These are phyloP conservation scores for Siderastrea siderea DNA, from an alignment of 92 coral and sea anemone species.

Conservation along the genomic window DNA sequence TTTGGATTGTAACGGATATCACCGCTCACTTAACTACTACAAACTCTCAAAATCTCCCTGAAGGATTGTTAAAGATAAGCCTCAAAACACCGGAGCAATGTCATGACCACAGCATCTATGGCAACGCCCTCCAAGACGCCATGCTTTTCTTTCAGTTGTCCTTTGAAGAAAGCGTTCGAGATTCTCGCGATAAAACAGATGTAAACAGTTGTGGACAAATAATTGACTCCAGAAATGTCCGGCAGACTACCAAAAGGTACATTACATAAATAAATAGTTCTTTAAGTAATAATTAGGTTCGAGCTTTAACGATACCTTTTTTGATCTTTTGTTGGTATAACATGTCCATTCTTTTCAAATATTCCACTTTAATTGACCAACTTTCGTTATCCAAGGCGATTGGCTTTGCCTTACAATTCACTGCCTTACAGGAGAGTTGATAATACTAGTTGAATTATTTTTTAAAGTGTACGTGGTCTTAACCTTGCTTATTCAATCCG, in stretches of 20 bases:
- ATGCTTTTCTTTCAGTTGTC: constrained; percentile 5
- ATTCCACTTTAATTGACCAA: too few species aligned
- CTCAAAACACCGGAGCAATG: background rate
- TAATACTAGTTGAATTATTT: too few species aligned
- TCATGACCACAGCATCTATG: constrained; percentile 3
- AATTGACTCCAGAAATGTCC: background rate
- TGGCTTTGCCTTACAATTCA: too few species aligned
- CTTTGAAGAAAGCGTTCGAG: constrained; percentile 9
- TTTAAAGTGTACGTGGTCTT: too few species aligned
- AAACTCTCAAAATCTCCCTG: constrained; percentile 22
- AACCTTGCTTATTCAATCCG: too few species aligned
- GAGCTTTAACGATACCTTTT: too few species aligned
- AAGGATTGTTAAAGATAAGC: constrained; percentile 52
- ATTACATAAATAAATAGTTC: background rate
- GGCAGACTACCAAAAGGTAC: constrained; percentile 16
- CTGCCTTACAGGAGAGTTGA: too few species aligned
- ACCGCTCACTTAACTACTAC: background rate
- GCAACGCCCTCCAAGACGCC: constrained; percentile 6
- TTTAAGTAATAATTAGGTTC: too few species aligned
- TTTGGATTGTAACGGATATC: constrained; percentile 56
- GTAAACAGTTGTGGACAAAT: background rate
- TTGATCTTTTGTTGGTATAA: too few species aligned
- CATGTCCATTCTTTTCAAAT: too few species aligned
- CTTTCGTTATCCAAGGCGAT: too few species aligned
- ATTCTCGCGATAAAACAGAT: background rate